A percentile compares a stretch with the other conserved stretches of the same genome.
These are phyloP conservation scores for Druceiella hillmani DNA, from an alignment of 2,888 invertebrate genomes.

Conservation along the genomic window DNA sequence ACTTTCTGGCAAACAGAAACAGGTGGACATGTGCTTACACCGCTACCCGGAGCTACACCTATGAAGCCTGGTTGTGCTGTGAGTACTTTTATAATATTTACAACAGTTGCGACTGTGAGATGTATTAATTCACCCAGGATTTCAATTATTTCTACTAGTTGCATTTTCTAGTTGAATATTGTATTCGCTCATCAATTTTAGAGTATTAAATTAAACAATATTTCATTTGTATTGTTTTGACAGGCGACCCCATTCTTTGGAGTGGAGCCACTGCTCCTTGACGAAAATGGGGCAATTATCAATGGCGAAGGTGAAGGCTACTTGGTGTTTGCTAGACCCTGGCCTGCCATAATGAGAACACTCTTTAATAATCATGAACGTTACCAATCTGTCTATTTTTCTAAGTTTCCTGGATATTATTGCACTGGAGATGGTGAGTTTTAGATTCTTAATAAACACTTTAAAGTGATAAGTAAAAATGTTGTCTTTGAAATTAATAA, in stretches of 20 bases:
- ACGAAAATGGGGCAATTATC: constrained; percentile 81
- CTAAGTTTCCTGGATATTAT: constrained; percentile 94
- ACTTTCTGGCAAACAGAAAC: constrained; percentile 99
- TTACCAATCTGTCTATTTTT: constrained; percentile 90
- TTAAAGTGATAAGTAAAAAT: too few relatives aligned
- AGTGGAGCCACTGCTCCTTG: constrained; percentile 80
- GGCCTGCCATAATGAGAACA: constrained; percentile 98
- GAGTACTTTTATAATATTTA: too few relatives aligned
- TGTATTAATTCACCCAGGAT: too few relatives aligned
- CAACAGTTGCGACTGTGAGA: too few relatives aligned
- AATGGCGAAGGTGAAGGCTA: constrained; percentile 91
- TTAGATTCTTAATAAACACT: too few relatives aligned
- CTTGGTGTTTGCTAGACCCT: constrained; percentile 88
- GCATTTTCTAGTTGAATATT: not conserved
- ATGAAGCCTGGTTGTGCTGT: constrained; percentile 98
- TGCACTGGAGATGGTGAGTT: constrained; percentile 93
- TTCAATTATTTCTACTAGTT: not conserved
- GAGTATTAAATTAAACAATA: too few relatives aligned
- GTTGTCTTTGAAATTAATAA: constrained; percentile 5
- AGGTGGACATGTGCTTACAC: constrained; percentile 94
- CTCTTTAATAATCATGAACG: constrained; percentile 87
- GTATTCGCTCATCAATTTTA: not conserved
- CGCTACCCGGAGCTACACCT: constrained; percentile 91
- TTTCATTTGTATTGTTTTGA: constrained; percentile 15
- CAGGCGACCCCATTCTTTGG: constrained; percentile 98